Conservation (phyloP, 2,888 invertebrate genomes). For the Caenorhabditis wallacei region DNA sequence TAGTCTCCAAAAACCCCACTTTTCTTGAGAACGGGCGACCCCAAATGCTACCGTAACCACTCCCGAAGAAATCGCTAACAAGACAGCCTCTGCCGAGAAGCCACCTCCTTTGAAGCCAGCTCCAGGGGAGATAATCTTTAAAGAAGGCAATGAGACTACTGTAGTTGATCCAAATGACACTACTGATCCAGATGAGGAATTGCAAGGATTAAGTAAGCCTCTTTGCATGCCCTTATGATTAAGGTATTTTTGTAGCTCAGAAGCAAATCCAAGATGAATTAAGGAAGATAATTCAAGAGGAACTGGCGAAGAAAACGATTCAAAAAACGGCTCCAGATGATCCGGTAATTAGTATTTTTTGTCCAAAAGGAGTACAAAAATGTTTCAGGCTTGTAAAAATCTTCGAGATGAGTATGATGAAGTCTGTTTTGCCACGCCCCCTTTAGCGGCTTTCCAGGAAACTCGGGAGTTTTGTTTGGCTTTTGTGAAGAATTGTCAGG, state of each 20-base stretch:
- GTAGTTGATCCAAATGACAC: conserved; percentile 22
- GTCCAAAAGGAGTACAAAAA: too few relatives aligned
- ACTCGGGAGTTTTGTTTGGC: conserved; percentile 72
- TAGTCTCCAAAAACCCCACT: background rate
- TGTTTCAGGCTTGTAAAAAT: conserved; percentile 56
- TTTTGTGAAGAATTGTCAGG: conserved; percentile 68
- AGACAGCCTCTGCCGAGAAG: conserved; percentile 22
- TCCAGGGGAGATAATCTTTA: conserved; percentile 46
- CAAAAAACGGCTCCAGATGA: conserved; percentile 51
- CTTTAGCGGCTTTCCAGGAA: conserved; percentile 68
- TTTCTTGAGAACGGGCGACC: conserved; percentile 29
- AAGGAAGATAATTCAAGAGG: conserved; percentile 59
- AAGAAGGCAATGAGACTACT: conserved; percentile 46
- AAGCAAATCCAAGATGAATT: conserved; percentile 58
- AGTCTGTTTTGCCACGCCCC: conserved; percentile 70
- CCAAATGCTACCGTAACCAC: conserved; percentile 46
- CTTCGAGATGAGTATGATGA: conserved; percentile 70
- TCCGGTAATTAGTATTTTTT: conserved; percentile 27
- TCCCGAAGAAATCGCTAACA: conserved; percentile 24
- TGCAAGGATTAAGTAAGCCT: conserved; percentile 25
- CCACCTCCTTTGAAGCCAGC: background rate
- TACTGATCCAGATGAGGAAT: conserved; percentile 26
- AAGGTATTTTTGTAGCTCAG: conserved; percentile 8
- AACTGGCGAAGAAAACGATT: conserved; percentile 32
- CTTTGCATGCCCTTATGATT: background rate